Evolutionary conservation across 2,888 invertebrate genomes (phyloP), one percentile per base, ranked within the genome.

Genomic region (Mythimna loreyi): DNA sequence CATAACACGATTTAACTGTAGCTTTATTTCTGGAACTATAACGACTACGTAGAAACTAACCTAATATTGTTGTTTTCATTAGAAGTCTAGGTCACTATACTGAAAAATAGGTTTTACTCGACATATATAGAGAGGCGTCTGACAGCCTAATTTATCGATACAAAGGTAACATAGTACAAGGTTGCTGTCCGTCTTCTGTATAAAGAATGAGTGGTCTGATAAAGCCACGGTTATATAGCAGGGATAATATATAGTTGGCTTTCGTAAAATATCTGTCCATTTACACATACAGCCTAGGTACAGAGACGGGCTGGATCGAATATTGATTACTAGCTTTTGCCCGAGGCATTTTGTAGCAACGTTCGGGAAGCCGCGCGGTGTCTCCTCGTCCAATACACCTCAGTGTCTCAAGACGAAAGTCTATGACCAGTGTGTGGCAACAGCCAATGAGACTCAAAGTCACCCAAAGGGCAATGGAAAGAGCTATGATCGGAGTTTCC

Each of bases 81-180:
- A 64, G 7, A 62, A 62, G 30, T 30, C 52, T 58, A 64, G 62
- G 49, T 68, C 53, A 75, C 49, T 21, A 55, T 45, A 23, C 47
- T 57, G 30, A 79, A 64, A 75, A 61, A 75, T 62, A 49, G 49
- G 21, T 58, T 75, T 16, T 67, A 28, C 28, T 49, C 23, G 13
- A 21, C 63, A 19, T 53, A 49, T 11, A 28, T 43, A 45, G 30
- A 19, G 7, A 52, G 33, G n/a, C 6, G 30, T 25, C 64, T 75
- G 80, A 77, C 80, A 76, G 45, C n/a, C 33, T 76, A 69, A 80
- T 77, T 80, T 80, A 77, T 80, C 80, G 77, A 76, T 65, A 76
- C 49, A 68, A 69, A 69, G 80, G 80, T 52, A 59, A 0, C 16
- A 40, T 6, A 6, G 59, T 49, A 25, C 64, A 80, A 80, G 70